Conservation (phyloP, 92 coral and sea anemone genomes). For the Galaxea fascicularis region DNA sequence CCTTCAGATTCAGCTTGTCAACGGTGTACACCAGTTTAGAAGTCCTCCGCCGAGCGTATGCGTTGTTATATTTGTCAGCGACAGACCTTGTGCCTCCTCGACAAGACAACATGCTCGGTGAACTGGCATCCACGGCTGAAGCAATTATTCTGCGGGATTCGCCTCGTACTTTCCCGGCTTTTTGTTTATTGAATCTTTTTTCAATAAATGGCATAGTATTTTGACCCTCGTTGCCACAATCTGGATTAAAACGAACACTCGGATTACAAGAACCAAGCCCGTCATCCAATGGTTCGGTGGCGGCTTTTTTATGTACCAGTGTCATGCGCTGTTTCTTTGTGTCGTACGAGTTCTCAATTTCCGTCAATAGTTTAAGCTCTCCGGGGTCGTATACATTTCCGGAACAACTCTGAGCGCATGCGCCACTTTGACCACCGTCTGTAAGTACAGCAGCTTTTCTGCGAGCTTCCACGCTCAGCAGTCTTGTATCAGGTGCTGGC, state of each 20-base stretch:
- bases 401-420: neutral
- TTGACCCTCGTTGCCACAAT: neutral
- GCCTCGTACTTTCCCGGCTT: neutral
- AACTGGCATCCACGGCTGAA: neutral
- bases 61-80: neutral
- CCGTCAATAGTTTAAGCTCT: neutral
- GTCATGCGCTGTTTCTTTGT: neutral
- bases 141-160: neutral
- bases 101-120: neutral
- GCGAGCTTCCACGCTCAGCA: neutral
- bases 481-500: slow-evolving; percentile 4
- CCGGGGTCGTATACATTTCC: neutral
- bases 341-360: neutral
- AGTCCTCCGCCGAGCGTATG: neutral
- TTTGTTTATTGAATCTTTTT: neutral
- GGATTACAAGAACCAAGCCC: neutral
- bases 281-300: neutral
- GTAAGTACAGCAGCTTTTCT: neutral
- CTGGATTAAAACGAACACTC: neutral
- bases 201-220: neutral
- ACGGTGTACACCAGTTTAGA: neutral
- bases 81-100: neutral
- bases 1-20: neutral
- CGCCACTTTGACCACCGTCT: neutral
- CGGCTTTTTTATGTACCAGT: too few relatives aligned